These are phyloP conservation scores for Prosopocoilus inquinatus DNA, from an alignment of 2,888 invertebrate genomes.

Conservation along the genomic window DNA sequence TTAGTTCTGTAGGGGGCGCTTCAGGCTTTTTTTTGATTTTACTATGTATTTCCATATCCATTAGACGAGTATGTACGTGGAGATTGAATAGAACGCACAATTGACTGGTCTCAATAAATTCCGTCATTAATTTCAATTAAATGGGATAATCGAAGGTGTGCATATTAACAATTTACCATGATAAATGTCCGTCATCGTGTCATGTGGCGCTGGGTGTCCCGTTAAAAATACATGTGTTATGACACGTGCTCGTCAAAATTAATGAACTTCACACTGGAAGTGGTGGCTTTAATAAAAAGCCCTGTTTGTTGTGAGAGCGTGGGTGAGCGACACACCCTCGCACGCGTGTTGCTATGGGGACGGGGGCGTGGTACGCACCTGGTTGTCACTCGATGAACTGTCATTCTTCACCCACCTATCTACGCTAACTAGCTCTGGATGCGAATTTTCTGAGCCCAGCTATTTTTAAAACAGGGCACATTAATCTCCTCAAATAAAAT, in stretches of 20 bases:
- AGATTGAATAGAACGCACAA: too few species aligned
- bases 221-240: constrained; percentile 41
- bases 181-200: constrained; percentile 4
- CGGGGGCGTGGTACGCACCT: constrained; percentile 45
- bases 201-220: neutral
- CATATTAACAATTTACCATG: neutral
- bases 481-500: too few species aligned
- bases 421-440: constrained; percentile 17
- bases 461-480: neutral
- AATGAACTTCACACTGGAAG: constrained; percentile 44
- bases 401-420: constrained; percentile 36
- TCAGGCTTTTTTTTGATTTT: too few species aligned
- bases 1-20: too few species aligned
- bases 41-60: too few species aligned
- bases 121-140: neutral
- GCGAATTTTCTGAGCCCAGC: neutral
- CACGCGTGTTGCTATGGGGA: constrained; percentile 45
- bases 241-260: constrained; percentile 47
- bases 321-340: constrained; percentile 45
- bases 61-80: too few species aligned
- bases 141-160: neutral
- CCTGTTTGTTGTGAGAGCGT: constrained; percentile 34
- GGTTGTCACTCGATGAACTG: constrained; percentile 41
- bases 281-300: constrained; percentile 41
- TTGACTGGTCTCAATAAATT: too few species aligned